Evolutionary conservation across 2,797 vertebrate genomes (phyloP), one percentile per base, ranked within the genome.

Genomic region (Poecilia gillii): DNA sequence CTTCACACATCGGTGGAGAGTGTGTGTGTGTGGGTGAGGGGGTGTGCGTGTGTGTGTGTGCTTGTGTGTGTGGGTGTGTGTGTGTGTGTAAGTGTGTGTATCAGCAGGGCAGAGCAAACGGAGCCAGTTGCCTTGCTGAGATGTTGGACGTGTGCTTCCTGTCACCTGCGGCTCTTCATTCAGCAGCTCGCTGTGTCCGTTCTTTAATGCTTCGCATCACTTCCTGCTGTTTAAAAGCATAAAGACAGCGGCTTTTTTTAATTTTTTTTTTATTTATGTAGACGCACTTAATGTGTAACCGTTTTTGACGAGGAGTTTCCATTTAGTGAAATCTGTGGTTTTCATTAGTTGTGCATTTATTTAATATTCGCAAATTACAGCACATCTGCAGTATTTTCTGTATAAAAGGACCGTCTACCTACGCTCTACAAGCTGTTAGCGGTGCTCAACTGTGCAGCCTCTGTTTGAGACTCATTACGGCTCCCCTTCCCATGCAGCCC

Each of bases 121-220:
- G 71, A 64, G 43, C 45, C 47, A 25, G 77, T 46, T 41, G 62
- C 43, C 43, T 64, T 78, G 53, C 75, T 53, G 70, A 36, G 55
- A 62, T 45, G 68, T 31, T 72, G 51, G 53, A 72, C n/a, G 45
- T 39, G 33, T 43, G 72, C 68, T 59, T 41, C 46, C 23, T 53
- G 62, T 70, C 64, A 77, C 75, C 64, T 73, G 71, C 71, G 33
- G 76, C 70, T 78, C 70, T 31, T 72, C 45, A 31, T 41, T 62
- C 71, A 53, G 12, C 57, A 43, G 57, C 25, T 73, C 25, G 4
- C 18, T 64, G 16, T 41, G 25, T 33, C 25, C 11, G 1, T 8
- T 73, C 51, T 73, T 79, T 79, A 36, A 28, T 51, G 55, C 23
- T 66, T 74, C 3, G n/a, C 25, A 33, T 43, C 31, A 43, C 59